Evolutionary conservation across 2,888 invertebrate genomes (phyloP).

Genomic region (Hirudinaria manillensis): DNA sequence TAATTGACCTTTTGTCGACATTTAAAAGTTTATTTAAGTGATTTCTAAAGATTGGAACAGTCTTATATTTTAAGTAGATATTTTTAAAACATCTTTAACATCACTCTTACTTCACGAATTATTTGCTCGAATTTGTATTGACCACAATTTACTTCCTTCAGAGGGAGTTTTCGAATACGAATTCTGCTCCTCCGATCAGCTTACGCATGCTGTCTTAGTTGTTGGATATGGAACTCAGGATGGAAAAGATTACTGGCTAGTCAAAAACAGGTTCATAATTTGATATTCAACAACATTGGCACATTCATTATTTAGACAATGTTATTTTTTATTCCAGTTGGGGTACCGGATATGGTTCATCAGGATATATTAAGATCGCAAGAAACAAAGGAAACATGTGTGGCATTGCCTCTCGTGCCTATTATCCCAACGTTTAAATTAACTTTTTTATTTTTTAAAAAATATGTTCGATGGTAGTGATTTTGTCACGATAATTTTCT

Average conservation of each 20-base stretch:
- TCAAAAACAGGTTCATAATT: conserved; percentile 28
- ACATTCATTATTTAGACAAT: neutral
- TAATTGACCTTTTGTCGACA: neutral
- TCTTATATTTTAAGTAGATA: too few relatives aligned
- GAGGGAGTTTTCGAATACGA: too few relatives aligned
- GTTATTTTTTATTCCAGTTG: conserved; percentile 61
- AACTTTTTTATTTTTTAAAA: neutral
- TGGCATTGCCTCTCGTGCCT: conserved; percentile 78
- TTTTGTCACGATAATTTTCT: neutral
- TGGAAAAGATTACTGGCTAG: conserved; percentile 25
- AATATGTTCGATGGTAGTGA: neutral
- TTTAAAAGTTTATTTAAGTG: neutral
- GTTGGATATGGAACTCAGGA: conserved; percentile 28
- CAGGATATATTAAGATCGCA: conserved; percentile 74
- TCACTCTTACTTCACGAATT: too few relatives aligned
- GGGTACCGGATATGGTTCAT: conserved; percentile 80
- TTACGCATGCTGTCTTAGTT: conserved; percentile 23
- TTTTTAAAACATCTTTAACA: too few relatives aligned
- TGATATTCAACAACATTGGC: neutral
- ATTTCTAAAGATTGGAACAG: neutral
- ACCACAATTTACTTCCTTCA: too few relatives aligned
- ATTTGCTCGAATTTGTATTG: too few relatives aligned
- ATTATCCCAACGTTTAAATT: conserved; percentile 61
- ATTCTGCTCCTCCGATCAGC: too few relatives aligned
- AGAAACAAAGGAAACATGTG: conserved; percentile 72